Conservation (phyloP, 1,140 invertebrate species). For the Maniola jurtina region DNA sequence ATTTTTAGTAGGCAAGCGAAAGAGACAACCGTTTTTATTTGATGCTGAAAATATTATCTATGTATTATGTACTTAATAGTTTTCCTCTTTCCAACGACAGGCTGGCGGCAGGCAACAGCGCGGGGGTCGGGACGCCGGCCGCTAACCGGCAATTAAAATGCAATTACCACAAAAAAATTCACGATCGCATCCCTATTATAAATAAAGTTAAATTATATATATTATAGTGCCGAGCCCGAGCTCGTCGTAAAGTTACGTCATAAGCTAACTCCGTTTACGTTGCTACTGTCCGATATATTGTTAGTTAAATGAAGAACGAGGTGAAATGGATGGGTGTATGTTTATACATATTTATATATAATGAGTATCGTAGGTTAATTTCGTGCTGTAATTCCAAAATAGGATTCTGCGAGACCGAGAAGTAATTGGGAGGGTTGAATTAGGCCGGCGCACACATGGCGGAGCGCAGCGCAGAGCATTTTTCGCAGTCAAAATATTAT, state of each 20-base stretch:
- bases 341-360: slow-evolving; percentile 78
- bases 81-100: slow-evolving; percentile 29
- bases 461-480: no score
- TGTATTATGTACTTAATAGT: background rate
- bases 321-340: slow-evolving; percentile 71
- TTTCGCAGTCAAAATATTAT: no score
- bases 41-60: background rate
- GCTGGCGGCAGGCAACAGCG: slow-evolving; percentile 48
- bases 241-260: slow-evolving; percentile 37
- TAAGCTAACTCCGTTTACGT: slow-evolving; percentile 69
- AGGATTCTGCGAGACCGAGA: slow-evolving; percentile 9
- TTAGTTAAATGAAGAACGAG: slow-evolving; percentile 53
- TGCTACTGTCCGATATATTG: slow-evolving; percentile 64
- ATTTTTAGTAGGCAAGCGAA: no score
- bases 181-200: slow-evolving; percentile 62
- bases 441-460: no score
- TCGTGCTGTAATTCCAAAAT: slow-evolving; percentile 58
- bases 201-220: slow-evolving; percentile 52
- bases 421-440: background rate
- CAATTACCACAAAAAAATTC: slow-evolving; percentile 69
- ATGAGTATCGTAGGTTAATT: slow-evolving; percentile 77
- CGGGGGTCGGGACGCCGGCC: slow-evolving; percentile 36
- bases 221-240: slow-evolving; percentile 40
- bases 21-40: background rate
- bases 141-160: slow-evolving; percentile 54